Evolutionary conservation across 2,113 vertebrate species (phyloP).

Genomic region (Sylvietta virens): DNA sequence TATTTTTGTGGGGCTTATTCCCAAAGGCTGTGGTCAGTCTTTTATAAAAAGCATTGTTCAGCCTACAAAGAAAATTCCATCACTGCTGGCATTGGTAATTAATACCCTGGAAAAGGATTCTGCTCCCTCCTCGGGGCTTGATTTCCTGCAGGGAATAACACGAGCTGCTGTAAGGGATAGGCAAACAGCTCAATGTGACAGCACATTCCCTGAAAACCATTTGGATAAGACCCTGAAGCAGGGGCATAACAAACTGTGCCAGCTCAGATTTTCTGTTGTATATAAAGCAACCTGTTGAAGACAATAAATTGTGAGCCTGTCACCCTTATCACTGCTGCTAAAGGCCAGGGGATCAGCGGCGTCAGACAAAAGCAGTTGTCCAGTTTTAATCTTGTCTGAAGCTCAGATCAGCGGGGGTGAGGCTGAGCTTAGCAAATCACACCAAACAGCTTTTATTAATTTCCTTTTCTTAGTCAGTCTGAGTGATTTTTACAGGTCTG

Average conservation of each 20-base stretch:
- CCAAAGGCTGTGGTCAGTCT: conserved; percentile 9
- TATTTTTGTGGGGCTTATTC: neutral
- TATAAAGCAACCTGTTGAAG: conserved; percentile 63
- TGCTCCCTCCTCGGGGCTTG: conserved; percentile 26
- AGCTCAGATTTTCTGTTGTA: conserved; percentile 48
- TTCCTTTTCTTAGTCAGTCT: neutral
- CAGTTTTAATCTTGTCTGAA: conserved; percentile 12
- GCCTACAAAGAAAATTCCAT: conserved; percentile 38
- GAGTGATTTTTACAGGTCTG: neutral
- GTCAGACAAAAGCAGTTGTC: conserved; percentile 32
- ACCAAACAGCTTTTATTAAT: neutral
- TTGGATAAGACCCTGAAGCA: conserved; percentile 33
- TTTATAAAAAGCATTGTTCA: conserved; percentile 51
- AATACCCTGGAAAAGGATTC: conserved; percentile 52
- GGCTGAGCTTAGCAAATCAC: neutral
- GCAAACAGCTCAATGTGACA: conserved; percentile 21
- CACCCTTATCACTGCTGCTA: conserved; percentile 6
- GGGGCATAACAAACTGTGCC: neutral
- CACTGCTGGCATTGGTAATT: conserved; percentile 23
- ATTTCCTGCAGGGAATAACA: conserved; percentile 34
- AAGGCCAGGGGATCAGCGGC: conserved; percentile 22
- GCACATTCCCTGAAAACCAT: conserved; percentile 61
- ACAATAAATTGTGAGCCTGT: conserved; percentile 44
- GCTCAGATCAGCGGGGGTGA: neutral
- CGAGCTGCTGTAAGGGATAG: conserved; percentile 27